Conservation (phyloP, 2,888 invertebrate species). For the Drosophila multiciliata region DNA sequence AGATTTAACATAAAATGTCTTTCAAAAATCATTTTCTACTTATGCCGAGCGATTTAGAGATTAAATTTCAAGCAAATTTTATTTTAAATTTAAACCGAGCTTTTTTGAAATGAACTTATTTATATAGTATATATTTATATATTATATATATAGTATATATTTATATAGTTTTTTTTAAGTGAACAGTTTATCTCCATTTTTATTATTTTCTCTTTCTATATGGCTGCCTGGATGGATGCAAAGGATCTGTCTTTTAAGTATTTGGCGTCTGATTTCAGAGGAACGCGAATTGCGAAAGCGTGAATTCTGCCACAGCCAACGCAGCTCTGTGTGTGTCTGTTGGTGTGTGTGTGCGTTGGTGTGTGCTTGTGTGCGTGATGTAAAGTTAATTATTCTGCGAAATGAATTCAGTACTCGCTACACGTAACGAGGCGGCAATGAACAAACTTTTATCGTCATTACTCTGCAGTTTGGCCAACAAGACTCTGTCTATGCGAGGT, state of each 20-base stretch:
- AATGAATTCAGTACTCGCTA: slow-evolving; percentile 65
- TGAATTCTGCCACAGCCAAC: slow-evolving; percentile 30
- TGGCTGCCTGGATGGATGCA: slow-evolving; percentile 21
- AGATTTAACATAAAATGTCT: background rate
- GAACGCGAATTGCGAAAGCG: slow-evolving; percentile 23
- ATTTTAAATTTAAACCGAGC: background rate
- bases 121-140: too few relatives aligned
- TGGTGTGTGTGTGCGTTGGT: background rate
- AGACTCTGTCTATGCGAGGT: slow-evolving; percentile 7
- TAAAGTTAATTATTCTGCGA: slow-evolving; percentile 67
- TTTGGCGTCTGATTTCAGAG: slow-evolving; percentile 42
- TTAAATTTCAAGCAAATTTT: fast-evolving
- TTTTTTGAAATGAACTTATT: background rate
- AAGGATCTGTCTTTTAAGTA: slow-evolving; percentile 23
- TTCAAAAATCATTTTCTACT: background rate
- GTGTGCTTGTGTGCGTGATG: slow-evolving; percentile 25
- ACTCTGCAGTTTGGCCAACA: slow-evolving; percentile 53
- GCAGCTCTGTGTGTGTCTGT: slow-evolving; percentile 7
- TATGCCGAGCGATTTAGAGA: background rate
- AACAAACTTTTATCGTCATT: slow-evolving; percentile 58
- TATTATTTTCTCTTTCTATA: background rate
- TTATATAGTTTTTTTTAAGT: background rate
- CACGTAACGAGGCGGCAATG: slow-evolving; percentile 58
- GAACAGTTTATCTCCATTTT: too few relatives aligned
- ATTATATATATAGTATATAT: background rate